Percentiles rank a stretch among this genome's conserved stretches.
phyloP scores from a whole-genome alignment of 1,140 invertebrate species.

The Aphelenchoides besseyi region DNA sequence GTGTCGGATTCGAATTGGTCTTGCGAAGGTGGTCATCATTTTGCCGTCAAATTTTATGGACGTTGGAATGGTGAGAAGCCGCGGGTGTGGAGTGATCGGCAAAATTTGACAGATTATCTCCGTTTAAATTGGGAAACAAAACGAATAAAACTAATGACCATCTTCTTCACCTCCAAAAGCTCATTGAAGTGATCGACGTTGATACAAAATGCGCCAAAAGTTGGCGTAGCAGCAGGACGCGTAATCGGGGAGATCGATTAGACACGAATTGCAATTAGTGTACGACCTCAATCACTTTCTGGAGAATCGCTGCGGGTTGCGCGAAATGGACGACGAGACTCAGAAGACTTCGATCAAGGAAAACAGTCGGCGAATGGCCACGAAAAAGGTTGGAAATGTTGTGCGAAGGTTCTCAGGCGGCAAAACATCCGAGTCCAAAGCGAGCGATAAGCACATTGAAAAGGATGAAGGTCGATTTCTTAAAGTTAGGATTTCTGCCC shows the following conservation, averaged over 20 bases:
- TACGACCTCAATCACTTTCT: neutral
- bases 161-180: neutral
- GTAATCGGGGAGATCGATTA: neutral
- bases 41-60: neutral
- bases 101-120: neutral
- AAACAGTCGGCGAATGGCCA: no score
- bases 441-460: no score
- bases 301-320: no score
- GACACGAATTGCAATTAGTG: neutral
- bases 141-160: neutral
- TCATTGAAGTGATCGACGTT: neutral
- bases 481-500: no score
- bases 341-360: no score
- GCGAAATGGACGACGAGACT: no score
- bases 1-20: neutral
- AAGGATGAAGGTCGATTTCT: no score
- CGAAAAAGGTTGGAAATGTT: no score
- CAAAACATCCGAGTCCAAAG: no score
- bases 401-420: no score
- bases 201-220: neutral
- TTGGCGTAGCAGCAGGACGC: neutral
- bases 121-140: neutral
- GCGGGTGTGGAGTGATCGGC: neutral
- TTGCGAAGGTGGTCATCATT: neutral
- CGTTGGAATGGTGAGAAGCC: neutral